These are phyloP conservation scores for Acleris emargana DNA, from an alignment of 2,888 invertebrate genomes.

Conservation along the genomic window DNA sequence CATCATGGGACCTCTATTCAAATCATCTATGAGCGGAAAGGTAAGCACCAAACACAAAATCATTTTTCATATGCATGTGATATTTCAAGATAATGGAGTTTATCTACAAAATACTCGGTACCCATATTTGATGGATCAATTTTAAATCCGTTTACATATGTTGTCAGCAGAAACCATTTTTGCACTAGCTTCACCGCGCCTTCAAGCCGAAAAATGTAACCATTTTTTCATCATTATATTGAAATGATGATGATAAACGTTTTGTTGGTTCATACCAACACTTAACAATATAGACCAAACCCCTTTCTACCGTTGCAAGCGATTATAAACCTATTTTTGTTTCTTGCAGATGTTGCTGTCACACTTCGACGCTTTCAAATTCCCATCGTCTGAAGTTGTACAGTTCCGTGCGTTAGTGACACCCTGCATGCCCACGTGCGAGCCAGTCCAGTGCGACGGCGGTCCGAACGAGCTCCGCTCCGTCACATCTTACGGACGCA, in stretches of 20 bases:
- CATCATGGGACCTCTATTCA: slow-evolving; percentile 96
- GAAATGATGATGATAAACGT: too few species aligned
- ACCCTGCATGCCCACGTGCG: slow-evolving; percentile 96
- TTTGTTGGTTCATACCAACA: too few species aligned
- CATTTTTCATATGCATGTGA: too few species aligned
- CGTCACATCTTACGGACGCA: slow-evolving; percentile 92
- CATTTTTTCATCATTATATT: too few species aligned
- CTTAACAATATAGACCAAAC: too few species aligned
- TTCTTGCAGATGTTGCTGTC: slow-evolving; percentile 89
- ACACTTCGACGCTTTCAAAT: slow-evolving; percentile 98
- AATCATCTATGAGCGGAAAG: slow-evolving; percentile 91
- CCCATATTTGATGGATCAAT: too few species aligned
- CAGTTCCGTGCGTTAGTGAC: slow-evolving; percentile 98
- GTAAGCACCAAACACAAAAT: slow-evolving; percentile 65
- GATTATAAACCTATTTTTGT: slow-evolving; percentile 12
- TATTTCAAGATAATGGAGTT: too few species aligned
- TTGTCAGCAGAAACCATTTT: too few species aligned
- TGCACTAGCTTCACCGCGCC: too few species aligned
- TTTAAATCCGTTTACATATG: too few species aligned
- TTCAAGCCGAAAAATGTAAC: too few species aligned
- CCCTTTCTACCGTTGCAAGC: slow-evolving; percentile 36
- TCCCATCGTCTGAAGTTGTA: slow-evolving; percentile 96
- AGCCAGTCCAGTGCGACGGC: slow-evolving; percentile 95
- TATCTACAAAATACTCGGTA: too few species aligned
- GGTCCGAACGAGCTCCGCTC: slow-evolving; percentile 92